Base-by-base conservation (phyloP, 2,113 vertebrate species). In the Callocephalon fimbriatum region DNA sequence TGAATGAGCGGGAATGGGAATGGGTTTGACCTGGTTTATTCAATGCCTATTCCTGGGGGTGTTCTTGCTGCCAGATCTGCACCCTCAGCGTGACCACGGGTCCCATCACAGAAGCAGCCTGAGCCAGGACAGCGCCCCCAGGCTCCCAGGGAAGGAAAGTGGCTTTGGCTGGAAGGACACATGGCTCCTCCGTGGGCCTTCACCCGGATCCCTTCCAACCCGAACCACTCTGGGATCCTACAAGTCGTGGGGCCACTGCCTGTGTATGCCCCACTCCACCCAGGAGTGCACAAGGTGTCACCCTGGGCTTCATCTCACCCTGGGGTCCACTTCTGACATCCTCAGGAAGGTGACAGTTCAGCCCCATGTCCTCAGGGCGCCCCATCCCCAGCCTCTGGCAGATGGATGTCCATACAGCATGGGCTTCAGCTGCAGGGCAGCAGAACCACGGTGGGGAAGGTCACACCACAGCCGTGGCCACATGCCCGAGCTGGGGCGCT, bases 181-280 rank as follows among this genome's bases (percentile, higher is more conserved):
- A 7, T 0, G 4, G 35, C 15, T 67, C 47, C 56, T 18, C 42
- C 35, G 31, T 6, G 22, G 23, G 13, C 23, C 4, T 47, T 77
- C 35, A 42, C 16, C 14, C 37, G 32, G 17, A 32, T 21, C 31
- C 56, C 32, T 58, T 35, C 32, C n/a, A 15, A 15, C 21, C 56
- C 56, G 10, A 35, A 58, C 32, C 21, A 23, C 13, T 15, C 56
- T 22, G n/a, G 56, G 56, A 58, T 21, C 9, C 56, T 23, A 58
- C 21, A 15, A n/a, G 17, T 9, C 7, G 2, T 0, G 0, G 32
- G 19, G 35, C 19, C 53, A 23, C 42, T 1, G 1, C 10, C 37
- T 8, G 7, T 23, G 32, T 6, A 1, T 26, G 38, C 19, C 48
- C 58, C 44, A 13, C 38, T 21, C 19, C 17, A 4, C 1, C 6